Base-by-base conservation (phyloP, 2,797 vertebrate genomes). In the Schizothorax lantsangensis region DNA sequence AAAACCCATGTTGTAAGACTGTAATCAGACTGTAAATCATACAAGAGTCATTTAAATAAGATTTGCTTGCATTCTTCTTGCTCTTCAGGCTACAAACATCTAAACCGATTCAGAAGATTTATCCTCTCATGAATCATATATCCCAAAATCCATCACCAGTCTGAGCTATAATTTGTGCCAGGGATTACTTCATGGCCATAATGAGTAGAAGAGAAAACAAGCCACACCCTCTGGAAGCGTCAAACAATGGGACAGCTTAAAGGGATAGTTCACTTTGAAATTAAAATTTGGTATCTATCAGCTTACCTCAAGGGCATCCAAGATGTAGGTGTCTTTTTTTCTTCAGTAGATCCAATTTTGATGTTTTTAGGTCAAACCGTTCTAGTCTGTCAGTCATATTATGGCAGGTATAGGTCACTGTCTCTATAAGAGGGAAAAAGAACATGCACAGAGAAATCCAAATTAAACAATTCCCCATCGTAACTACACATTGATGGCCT, bases 171-270 rank as follows among this genome's bases (percentile, higher is more conserved):
- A 57, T 78, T 12, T 62, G 38, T 81, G 23, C 23, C 40, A 45
- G 43, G 33, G 15, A 81, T 66, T 79, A 36, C 30, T 78, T 81
- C 26, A 49, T 36, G 26, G 79, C 26, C 59, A 30, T 64, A 64
- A 64, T 14, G 62, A 64, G 26, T 30, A n/a, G 45, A 69, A 38
- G 47, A 69, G 30, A 49, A 47, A 52, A n/a, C 43, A 64, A 33
- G n/a, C 5, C 54, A 40, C 75, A 79, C 7, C 26, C 36, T n/a
- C 15, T 59, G 54, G 49, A 77, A 77, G 33, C 43, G 26, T 81
- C 30, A 71, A 71, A 82, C 45, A 81, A 49, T 69, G 64, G 26
- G 40, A 47, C 49, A 69, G 19, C 26, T 52, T 23, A n/a, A n/a
- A n/a, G n/a, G n/a, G n/a, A n/a, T n/a, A n/a, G n/a, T n/a, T n/a